Evolutionary conservation across 2,888 invertebrate species (phyloP), one percentile per base, ranked within the genome.

Genomic region (Drosophila yooni): DNA sequence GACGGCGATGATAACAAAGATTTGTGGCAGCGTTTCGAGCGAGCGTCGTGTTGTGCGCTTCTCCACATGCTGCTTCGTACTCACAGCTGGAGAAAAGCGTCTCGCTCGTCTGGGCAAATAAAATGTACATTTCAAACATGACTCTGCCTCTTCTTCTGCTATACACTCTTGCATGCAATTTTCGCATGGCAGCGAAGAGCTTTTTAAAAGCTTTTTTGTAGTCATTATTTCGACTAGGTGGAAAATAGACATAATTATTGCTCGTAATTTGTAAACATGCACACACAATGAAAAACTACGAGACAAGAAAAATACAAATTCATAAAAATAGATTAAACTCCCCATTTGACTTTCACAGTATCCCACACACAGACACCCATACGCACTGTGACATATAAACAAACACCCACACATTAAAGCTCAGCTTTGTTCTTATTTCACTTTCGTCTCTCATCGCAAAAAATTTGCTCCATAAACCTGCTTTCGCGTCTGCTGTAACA

Each of bases 41-140:
- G 71, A 74, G 70, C 70, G 79, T 79, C 70, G 79, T 74, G 88
- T 75, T 88, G 82, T 86, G 78, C 81, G 86, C 85, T 82, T 76
- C 82, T 85, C 82, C 82, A 85, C 87, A 85, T 85, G 82, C 88
- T 85, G 86, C 59, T 71, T 76, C 72, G 81, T 79, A 83, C 85
- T 88, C 85, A 83, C 86, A 86, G 86, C 83, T 88, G 82, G 82
- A 46, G 15, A 85, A 83, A 87, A 87, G 71, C 84, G 77, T 70
- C 61, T 74, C 66, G 25, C 60, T 57, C 65, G 71, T 70, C 78
- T 59, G 76, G 76, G 73, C 48, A 71, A 72, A 63, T 63, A 76
- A 76, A 70, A 81, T 74, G 66, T 70, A 57, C 66, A 71, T 58
- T 66, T 61, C 7, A 46, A 46, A 46, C 4, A 27, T 25, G 46